phyloP scores from a whole-genome alignment of 1,140 invertebrate species.

The Carposina sasakii region DNA sequence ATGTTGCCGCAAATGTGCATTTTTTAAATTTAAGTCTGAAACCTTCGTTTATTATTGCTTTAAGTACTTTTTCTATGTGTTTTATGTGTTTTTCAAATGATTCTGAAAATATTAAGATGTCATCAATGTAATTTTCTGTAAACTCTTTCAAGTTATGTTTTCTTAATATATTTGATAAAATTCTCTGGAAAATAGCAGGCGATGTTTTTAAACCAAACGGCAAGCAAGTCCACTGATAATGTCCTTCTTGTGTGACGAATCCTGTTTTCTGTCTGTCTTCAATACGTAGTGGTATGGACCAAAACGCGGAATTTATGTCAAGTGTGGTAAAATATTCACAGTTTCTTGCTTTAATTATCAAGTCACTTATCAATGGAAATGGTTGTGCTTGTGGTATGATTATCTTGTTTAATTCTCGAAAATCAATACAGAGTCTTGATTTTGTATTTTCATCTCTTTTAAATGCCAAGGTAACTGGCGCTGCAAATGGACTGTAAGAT shows the following conservation, averaged over 20 bases:
- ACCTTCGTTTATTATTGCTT: slow-evolving; percentile 1
- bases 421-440: slow-evolving; percentile 37
- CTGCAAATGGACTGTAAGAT: slow-evolving; percentile 36
- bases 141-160: slow-evolving; percentile 35
- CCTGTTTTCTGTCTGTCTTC: slow-evolving; percentile 41
- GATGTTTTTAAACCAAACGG: slow-evolving; percentile 44
- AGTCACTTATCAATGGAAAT: slow-evolving; percentile 28
- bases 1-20: slow-evolving; percentile 38
- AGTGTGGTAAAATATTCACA: slow-evolving; percentile 42
- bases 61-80: slow-evolving; percentile 5
- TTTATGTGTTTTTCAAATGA: slow-evolving; percentile 3
- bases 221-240: slow-evolving; percentile 43
- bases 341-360: slow-evolving; percentile 31
- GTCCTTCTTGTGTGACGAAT: slow-evolving; percentile 52
- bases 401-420: slow-evolving; percentile 38
- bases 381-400: slow-evolving; percentile 22
- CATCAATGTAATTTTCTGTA: slow-evolving; percentile 12
- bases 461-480: slow-evolving; percentile 35
- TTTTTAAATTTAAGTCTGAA: slow-evolving; percentile 37
- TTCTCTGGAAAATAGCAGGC: slow-evolving; percentile 44
- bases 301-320: slow-evolving; percentile 56
- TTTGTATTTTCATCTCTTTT: slow-evolving; percentile 40
- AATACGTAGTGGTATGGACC: slow-evolving; percentile 40
- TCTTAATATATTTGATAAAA: slow-evolving; percentile 35
- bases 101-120: slow-evolving; percentile 13